These are phyloP conservation scores for Troides helena DNA, from an alignment of 2,888 invertebrate species.

Conservation along the genomic window DNA sequence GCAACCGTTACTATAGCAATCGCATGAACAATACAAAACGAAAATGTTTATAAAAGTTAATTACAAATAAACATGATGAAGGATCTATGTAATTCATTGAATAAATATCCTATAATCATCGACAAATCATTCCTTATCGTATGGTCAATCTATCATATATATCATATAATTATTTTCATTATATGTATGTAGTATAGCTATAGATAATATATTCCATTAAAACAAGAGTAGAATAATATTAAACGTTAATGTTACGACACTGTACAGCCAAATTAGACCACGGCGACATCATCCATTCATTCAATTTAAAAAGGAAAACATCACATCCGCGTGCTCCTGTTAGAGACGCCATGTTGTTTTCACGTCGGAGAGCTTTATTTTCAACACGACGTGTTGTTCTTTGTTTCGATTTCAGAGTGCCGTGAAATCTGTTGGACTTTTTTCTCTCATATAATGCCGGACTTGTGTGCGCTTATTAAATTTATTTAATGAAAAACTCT, in stretches of 20 bases:
- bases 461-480: slow-evolving; percentile 8
- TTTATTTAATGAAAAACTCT: slow-evolving; percentile 12
- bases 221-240: neutral
- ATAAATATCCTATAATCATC: too few species aligned
- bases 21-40: too few species aligned
- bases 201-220: neutral
- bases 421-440: slow-evolving; percentile 7
- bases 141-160: too few species aligned
- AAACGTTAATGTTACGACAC: neutral
- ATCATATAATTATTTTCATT: too few species aligned
- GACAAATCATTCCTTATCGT: too few species aligned
- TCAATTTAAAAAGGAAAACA: neutral
- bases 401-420: slow-evolving; percentile 13
- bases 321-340: neutral
- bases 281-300: neutral
- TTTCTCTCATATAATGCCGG: neutral
- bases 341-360: slow-evolving; percentile 9
- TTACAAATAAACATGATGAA: too few species aligned
- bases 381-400: slow-evolving; percentile 4
- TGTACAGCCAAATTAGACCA: neutral
- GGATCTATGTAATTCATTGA: too few species aligned
- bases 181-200: too few species aligned
- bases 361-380: neutral
- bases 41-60: too few species aligned
- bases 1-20: too few species aligned